Evolutionary conservation across 1,140 invertebrate species (phyloP), one percentile per base, ranked within the genome.

Genomic region (Ladona fulva): DNA sequence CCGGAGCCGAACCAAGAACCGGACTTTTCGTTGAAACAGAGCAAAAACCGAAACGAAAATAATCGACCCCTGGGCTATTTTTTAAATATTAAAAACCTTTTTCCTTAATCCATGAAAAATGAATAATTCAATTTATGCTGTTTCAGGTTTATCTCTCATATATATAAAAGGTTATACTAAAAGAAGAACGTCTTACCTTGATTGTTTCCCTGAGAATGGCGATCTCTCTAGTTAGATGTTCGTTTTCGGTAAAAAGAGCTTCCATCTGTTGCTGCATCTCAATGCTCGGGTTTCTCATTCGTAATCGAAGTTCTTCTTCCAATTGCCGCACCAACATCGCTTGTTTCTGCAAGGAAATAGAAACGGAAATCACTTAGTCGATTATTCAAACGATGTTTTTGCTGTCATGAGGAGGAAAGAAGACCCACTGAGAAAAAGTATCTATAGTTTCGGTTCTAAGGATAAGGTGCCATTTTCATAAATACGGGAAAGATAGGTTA

Each of bases 171-270:
- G 3, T 5, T 8, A 37, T 37, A 37, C 29, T 37, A 8, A 37
- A 37, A 37, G 29, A 37, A 37, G 29, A 8, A 8, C 29, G 8
- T 37, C 82, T 86, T 85, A 95, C 94, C 91, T 97, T 97, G 83
- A 97, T 97, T 59, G 96, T 97, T 84, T 97, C 95, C 52, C 95
- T 90, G 77, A 99, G 89, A 83, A 99, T 96, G 78, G 95, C 92
- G 80, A 98, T 95, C 88, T 99, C 97, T 82, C 97, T 92, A 80
- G 93, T 93, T 81, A 98, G 90, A 84, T 97, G 95, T 86, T 98
- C 96, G 84, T 98, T 97, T 85, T 98, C 96, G 75, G 93, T 91
- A 84, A 94, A 96, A 52, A 98, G 87, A 78, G 92, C 92, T 86
- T 98, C 95, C 87, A 97, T 91, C 87, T 96, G 95, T 84, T 95